phyloP scores from a whole-genome alignment of 2,113 vertebrate genomes.

The Scolopax mira region DNA sequence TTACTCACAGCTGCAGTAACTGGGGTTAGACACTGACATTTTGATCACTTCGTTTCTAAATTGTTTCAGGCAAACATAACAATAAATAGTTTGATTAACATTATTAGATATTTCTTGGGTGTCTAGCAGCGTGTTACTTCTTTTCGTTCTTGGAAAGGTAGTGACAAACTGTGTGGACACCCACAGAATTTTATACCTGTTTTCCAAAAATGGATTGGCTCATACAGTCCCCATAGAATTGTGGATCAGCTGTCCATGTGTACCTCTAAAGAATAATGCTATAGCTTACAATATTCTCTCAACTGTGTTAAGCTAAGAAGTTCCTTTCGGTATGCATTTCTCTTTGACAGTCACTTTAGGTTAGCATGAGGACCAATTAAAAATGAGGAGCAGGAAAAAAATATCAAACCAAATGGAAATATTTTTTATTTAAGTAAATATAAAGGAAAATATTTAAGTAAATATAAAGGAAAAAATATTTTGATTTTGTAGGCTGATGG shows the following conservation, averaged over 20 bases:
- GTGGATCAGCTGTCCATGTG: background rate
- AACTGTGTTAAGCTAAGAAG: background rate
- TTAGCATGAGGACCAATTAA: background rate
- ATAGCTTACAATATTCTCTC: background rate
- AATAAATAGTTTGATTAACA: background rate
- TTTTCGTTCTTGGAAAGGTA: background rate
- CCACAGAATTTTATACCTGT: background rate
- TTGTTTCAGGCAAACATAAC: background rate
- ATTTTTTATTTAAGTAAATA: background rate
- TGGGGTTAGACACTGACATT: background rate
- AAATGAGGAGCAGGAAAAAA: background rate
- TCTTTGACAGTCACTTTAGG: background rate
- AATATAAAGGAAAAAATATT: background rate
- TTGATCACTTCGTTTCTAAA: background rate
- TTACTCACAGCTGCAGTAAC: background rate
- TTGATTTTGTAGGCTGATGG: background rate
- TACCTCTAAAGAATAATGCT: background rate
- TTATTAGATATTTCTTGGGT: background rate
- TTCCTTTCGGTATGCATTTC: background rate
- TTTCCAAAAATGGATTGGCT: background rate
- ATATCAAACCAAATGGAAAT: background rate
- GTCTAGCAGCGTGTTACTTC: background rate
- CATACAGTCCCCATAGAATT: background rate
- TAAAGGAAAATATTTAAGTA: background rate
- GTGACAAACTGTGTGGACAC: background rate